These are phyloP conservation scores for Pseudomugil gertrudae DNA, from an alignment of 2,797 vertebrate species.

Conservation along the genomic window DNA sequence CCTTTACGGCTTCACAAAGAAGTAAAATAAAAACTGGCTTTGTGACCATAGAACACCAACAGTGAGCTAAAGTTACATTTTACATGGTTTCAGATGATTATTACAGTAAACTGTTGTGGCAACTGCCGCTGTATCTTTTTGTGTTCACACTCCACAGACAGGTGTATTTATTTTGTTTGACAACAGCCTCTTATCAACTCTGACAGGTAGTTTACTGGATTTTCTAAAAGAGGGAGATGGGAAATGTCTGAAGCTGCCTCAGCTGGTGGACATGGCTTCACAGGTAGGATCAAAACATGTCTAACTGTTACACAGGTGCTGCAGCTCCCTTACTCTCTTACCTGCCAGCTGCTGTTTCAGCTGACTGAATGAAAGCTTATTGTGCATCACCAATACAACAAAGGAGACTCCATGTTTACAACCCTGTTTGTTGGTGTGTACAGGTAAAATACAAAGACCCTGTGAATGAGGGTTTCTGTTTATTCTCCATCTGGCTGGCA, in stretches of 20 bases:
- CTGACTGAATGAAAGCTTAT: background rate
- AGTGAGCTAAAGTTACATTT: background rate
- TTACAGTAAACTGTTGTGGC: background rate
- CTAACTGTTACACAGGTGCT: slow-evolving; percentile 7
- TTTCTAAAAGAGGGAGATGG: slow-evolving; percentile 98
- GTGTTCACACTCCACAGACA: background rate
- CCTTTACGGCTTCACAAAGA: background rate
- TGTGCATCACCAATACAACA: slow-evolving; percentile 11
- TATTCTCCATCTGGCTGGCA: slow-evolving; percentile 58
- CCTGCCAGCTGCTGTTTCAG: slow-evolving; percentile 28
- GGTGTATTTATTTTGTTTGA: slow-evolving; percentile 9
- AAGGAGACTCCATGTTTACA: slow-evolving; percentile 14
- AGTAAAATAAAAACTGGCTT: background rate
- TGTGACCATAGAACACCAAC: background rate
- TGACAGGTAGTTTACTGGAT: slow-evolving; percentile 93
- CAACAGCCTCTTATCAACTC: slow-evolving; percentile 5
- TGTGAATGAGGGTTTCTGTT: slow-evolving; percentile 38
- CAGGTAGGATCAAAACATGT: slow-evolving; percentile 83
- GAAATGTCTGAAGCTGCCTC: slow-evolving; percentile 94
- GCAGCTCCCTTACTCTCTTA: slow-evolving; percentile 1
- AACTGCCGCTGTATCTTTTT: background rate
- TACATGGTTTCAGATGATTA: background rate
- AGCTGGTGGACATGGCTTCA: slow-evolving; percentile 97
- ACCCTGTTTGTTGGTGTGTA: slow-evolving; percentile 16
- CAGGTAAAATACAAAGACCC: slow-evolving; percentile 22